These are phyloP conservation scores for Abrostola triplasia DNA, from an alignment of 2,888 invertebrate genomes.

Conservation along the genomic window DNA sequence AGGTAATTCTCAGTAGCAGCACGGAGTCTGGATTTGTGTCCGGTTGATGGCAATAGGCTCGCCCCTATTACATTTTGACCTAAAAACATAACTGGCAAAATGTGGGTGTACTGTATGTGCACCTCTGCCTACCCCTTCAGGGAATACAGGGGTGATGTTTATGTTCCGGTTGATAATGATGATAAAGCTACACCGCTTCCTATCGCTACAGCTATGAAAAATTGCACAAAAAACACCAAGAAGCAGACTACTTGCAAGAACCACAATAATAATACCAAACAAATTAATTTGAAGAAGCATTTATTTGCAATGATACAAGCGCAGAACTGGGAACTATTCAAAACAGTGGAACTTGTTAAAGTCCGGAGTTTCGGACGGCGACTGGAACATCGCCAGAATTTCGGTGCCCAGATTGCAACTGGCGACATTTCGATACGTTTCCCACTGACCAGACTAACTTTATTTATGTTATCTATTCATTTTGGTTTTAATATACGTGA, in stretches of 20 bases:
- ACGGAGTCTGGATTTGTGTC: too few species aligned
- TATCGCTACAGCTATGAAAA: not conserved
- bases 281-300: conserved; percentile 15
- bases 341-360: conserved; percentile 36
- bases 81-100: too few species aligned
- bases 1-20: too few species aligned
- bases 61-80: too few species aligned
- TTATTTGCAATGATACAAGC: conserved; percentile 24
- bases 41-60: too few species aligned
- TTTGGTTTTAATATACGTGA: conserved; percentile 8
- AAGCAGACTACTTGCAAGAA: not conserved
- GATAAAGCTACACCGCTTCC: too few species aligned
- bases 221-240: not conserved
- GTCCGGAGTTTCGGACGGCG: conserved; percentile 23
- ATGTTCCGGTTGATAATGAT: too few species aligned
- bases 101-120: too few species aligned
- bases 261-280: conserved; percentile 3
- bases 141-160: too few species aligned
- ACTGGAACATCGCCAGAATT: conserved; percentile 44
- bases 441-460: conserved; percentile 11
- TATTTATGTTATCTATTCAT: conserved; percentile 22
- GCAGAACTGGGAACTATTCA: conserved; percentile 25
- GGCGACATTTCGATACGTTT: conserved; percentile 30
- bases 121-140: too few species aligned
- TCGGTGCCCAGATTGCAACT: conserved; percentile 35